phyloP scores from a whole-genome alignment of 2,113 vertebrate genomes.

The Chelonoidis abingdonii region DNA sequence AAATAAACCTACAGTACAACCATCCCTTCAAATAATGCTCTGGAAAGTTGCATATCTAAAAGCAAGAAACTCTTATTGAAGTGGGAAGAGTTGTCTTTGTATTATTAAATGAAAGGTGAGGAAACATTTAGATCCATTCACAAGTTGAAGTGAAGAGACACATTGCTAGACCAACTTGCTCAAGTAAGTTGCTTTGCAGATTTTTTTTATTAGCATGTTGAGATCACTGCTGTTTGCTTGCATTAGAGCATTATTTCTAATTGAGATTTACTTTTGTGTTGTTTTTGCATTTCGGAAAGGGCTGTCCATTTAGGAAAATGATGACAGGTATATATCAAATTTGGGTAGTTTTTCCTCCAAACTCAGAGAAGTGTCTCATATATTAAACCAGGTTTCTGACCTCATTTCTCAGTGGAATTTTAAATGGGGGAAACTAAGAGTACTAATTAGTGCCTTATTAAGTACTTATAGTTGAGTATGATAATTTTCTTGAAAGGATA shows the following conservation, averaged over 20 bases:
- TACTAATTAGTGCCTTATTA: slow-evolving; percentile 75
- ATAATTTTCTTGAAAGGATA: slow-evolving; percentile 73
- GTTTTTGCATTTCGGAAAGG: not conserved
- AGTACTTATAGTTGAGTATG: slow-evolving; percentile 65
- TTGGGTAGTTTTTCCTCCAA: not conserved
- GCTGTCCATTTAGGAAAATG: not conserved
- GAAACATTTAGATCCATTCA: rapidly evolving
- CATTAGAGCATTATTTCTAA: not conserved
- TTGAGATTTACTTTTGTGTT: not conserved
- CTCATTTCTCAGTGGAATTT: slow-evolving; percentile 73
- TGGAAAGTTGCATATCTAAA: not conserved
- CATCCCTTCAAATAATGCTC: not conserved
- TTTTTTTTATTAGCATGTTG: not conserved
- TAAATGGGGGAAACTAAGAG: slow-evolving; percentile 34
- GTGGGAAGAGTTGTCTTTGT: not conserved
- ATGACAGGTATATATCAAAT: not conserved
- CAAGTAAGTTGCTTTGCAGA: not conserved
- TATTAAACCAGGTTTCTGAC: slow-evolving; percentile 57
- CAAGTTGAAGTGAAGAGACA: rapidly evolving
- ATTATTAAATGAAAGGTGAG: not conserved
- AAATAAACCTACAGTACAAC: rapidly evolving
- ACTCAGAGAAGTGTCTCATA: not conserved
- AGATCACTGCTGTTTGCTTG: not conserved
- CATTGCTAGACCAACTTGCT: not conserved
- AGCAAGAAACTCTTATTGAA: rapidly evolving